Evolutionary conservation across 2,113 vertebrate species (phyloP), one percentile per base, ranked within the genome.

Genomic region (Aix galericulata): DNA sequence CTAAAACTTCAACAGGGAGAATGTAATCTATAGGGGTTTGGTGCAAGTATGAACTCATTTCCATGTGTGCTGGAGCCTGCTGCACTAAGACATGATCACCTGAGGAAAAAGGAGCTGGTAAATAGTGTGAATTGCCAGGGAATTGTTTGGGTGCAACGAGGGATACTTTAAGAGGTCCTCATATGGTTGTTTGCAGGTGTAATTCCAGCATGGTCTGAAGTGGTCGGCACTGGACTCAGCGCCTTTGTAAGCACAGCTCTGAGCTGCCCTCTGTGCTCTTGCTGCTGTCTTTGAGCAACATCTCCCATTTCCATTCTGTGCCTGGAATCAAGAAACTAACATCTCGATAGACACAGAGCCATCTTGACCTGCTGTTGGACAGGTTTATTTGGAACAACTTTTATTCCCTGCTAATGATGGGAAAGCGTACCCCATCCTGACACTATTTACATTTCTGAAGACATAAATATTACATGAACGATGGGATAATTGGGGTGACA

Each of bases 341-440:
- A 2, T 89, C 62, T 86, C 34, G 29, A 91, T 31, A 95, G 82
- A 94, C 62, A 77, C 92, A 69, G 63, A 96, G 59, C 64, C 89
- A 88, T 44, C 75, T 46, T 92, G 83, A 81, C 94, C 92, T 97
- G 95, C 96, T 96, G 91, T 97, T 93, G 92, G 66, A 97, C 92
- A 91, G 91, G 91, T 97, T 97, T 97, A 96, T 97, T 97, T 62
- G 82, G 64, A 96, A 82, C 31, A 6, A 77, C 46, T 80, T 90
- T 58, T 69, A 91, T 77, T 91, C 91, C 81, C 89, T 31, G 21
- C 60, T 94, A n/a, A 48, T 2, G 40, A 46, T 87, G 89, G 73
- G 80, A 82, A 67, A 73, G 69, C 74, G 83, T 68, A 52, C 40
- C 81, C 88, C 76, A 92, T 83, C 81, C 58, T 48, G 77, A 16